Evolutionary conservation across 2,797 vertebrate genomes (phyloP).

Genomic region (Euthynnus affinis): DNA sequence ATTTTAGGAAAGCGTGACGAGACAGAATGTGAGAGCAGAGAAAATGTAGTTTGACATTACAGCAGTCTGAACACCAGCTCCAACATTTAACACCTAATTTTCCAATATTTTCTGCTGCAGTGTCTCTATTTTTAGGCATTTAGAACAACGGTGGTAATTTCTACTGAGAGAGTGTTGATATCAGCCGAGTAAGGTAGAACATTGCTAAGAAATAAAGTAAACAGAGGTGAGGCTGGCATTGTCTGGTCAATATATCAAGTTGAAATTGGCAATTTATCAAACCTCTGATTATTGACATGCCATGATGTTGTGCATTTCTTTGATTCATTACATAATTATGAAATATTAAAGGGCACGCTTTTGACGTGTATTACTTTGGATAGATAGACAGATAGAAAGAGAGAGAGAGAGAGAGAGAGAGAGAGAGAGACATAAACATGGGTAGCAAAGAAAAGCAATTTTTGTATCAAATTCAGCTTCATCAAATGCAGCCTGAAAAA

Average conservation of each 20-base stretch:
- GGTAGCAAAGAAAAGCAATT: not conserved
- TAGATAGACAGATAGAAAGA: not conserved
- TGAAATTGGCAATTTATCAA: not conserved
- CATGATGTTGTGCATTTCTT: not conserved
- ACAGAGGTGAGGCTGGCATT: not conserved
- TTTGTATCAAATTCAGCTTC: constrained; percentile 23
- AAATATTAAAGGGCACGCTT: not conserved
- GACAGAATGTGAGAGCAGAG: constrained; percentile 64
- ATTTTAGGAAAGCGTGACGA: constrained; percentile 75
- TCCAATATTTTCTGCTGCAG: constrained; percentile 43
- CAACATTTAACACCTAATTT: constrained; percentile 58
- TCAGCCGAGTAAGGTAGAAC: not conserved
- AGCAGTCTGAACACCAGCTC: constrained; percentile 52
- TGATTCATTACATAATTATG: not conserved
- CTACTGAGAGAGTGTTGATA: not conserved
- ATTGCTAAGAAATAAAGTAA: not conserved
- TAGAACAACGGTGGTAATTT: constrained; percentile 25
- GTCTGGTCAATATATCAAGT: not conserved
- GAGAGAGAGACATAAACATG: not conserved
- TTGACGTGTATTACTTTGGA: not conserved
- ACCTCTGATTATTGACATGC: not conserved
- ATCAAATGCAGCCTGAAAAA: constrained; percentile 50
- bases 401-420: not conserved
- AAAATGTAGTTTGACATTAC: constrained; percentile 67
- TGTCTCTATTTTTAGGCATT: constrained; percentile 16